These are phyloP conservation scores for Panopea generosa DNA, from an alignment of 2,888 invertebrate genomes.

Conservation along the genomic window DNA sequence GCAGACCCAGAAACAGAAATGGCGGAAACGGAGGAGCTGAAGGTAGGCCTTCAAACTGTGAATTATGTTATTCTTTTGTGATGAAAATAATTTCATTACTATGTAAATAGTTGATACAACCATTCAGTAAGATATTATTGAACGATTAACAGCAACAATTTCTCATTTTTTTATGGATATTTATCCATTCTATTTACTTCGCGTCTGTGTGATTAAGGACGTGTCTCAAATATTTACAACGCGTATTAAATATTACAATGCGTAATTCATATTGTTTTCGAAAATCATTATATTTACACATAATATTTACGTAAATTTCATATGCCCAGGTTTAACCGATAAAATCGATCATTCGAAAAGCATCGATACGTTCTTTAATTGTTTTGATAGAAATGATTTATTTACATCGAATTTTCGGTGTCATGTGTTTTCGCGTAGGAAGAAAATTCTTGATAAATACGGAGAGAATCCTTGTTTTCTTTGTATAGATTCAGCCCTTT, in stretches of 20 bases:
- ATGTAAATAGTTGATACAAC: too few relatives aligned
- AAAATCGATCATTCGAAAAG: too few relatives aligned
- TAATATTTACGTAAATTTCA: too few relatives aligned
- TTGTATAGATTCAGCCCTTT: not conserved
- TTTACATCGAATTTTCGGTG: not conserved
- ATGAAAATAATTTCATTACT: too few relatives aligned
- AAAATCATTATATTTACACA: not conserved
- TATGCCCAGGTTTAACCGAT: too few relatives aligned
- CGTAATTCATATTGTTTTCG: conserved; percentile 21
- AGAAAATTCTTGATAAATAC: not conserved
- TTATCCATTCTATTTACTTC: conserved; percentile 15
- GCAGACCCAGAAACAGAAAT: conserved; percentile 62
- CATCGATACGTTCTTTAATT: not conserved
- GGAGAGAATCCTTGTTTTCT: not conserved
- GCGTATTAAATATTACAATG: conserved; percentile 43
- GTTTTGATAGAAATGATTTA: not conserved
- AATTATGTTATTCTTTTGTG: too few relatives aligned
- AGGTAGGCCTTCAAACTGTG: conserved; percentile 57
- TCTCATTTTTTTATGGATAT: too few relatives aligned
- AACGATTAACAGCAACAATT: too few relatives aligned
- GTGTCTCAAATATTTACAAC: conserved; percentile 57
- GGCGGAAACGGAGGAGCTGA: conserved; percentile 80
- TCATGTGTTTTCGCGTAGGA: conserved; percentile 9
- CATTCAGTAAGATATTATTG: too few relatives aligned
- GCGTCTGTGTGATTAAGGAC: conserved; percentile 40